These are phyloP conservation scores for Drosophila lini DNA, from an alignment of 1,140 invertebrate genomes.

Conservation along the genomic window DNA sequence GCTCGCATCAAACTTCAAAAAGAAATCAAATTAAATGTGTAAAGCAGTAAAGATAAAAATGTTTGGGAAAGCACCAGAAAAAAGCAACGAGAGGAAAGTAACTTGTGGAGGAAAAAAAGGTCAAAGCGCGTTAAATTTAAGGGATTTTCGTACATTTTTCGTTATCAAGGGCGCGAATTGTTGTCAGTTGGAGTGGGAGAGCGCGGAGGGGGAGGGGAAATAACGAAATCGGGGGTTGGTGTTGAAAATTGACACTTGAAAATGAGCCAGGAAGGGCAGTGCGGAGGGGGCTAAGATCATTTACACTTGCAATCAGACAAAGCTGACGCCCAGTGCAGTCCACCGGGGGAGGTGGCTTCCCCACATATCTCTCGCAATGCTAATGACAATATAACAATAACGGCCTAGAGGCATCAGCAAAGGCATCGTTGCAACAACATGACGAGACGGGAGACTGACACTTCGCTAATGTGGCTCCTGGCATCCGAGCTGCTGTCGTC, in stretches of 20 bases:
- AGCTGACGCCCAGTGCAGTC: conserved; percentile 61
- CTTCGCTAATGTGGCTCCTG: conserved; percentile 61
- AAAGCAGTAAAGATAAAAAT: conserved; percentile 77
- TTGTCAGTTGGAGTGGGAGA: conserved; percentile 25
- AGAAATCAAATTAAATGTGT: conserved; percentile 83
- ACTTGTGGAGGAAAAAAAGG: conserved; percentile 70
- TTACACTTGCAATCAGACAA: conserved; percentile 70
- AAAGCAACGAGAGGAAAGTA: conserved; percentile 43
- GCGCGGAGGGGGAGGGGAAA: conserved; percentile 3
- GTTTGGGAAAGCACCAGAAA: conserved; percentile 29
- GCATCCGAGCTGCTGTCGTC: conserved; percentile 19
- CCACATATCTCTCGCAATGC: conserved; percentile 28
- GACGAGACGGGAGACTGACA: conserved; percentile 61
- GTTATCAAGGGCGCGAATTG: conserved; percentile 50
- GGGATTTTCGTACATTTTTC: conserved; percentile 61
- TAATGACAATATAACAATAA: conserved; percentile 82
- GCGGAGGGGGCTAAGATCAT: conserved; percentile 20
- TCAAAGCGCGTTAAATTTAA: conserved; percentile 74
- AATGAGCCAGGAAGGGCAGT: conserved; percentile 35
- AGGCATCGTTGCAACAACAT: conserved; percentile 64
- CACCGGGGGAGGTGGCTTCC: conserved; percentile 1
- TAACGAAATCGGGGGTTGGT: conserved; percentile 52
- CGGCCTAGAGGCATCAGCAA: conserved; percentile 39
- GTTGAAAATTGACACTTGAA: conserved; percentile 82
- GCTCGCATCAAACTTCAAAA: conserved; percentile 79